Conservation (phyloP, 2,113 vertebrate genomes). For the Chauna torquata region DNA sequence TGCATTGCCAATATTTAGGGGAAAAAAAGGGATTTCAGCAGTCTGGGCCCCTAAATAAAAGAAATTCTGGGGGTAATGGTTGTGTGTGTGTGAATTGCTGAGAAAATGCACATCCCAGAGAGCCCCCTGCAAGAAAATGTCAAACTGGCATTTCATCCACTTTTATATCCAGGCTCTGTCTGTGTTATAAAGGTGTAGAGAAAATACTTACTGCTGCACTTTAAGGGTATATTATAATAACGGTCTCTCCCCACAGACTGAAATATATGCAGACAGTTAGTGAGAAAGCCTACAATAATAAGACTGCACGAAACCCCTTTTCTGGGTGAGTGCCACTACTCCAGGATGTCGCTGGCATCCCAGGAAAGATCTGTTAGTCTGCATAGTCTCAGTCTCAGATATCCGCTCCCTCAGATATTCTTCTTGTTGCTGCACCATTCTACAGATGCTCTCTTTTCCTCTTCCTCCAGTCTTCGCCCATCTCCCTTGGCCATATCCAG, state of each 20-base stretch:
- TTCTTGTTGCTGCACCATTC: not conserved
- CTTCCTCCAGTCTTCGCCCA: not conserved
- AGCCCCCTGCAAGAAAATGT: not conserved
- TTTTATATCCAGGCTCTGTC: not conserved
- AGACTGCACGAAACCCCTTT: rapidly evolving
- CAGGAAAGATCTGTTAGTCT: not conserved
- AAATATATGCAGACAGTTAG: not conserved
- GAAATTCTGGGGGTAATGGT: rapidly evolving
- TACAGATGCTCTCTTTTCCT: not conserved
- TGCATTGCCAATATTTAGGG: not conserved
- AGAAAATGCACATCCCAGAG: not conserved
- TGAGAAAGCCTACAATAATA: rapidly evolving
- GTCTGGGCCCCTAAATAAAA: not conserved
- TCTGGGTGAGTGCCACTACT: not conserved
- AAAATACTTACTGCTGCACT: not conserved
- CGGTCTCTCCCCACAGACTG: not conserved
- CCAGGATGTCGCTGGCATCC: not conserved
- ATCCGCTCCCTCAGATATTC: not conserved
- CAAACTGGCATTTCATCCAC: not conserved
- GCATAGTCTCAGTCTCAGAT: not conserved
- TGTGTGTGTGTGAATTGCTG: not conserved
- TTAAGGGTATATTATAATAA: not conserved
- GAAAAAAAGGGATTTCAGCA: not conserved
- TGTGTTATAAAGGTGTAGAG: not conserved
- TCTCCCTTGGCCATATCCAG: rapidly evolving